Evolutionary conservation across 2,113 vertebrate species (phyloP), one percentile per base, ranked within the genome.

Genomic region (Aegithalos caudatus): DNA sequence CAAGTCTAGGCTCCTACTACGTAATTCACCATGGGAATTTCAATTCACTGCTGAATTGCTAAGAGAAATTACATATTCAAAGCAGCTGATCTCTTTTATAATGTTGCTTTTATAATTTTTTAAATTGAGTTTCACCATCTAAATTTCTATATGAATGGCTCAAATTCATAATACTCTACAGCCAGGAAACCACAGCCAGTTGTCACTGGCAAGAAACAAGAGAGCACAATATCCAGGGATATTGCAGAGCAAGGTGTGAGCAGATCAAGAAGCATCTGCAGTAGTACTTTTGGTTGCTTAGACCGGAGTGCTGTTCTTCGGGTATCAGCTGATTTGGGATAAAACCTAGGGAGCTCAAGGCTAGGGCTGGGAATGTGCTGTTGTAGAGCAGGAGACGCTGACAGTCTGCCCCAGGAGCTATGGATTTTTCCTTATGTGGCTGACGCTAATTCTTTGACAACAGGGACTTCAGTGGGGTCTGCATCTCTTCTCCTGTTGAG

Each of bases 51-150:
- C 85, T 94, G 69, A 82, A 61, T 72, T 87, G 53, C 23, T 72
- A 24, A 24, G 45, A 51, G 12, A 89, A 89, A 51, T 84, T 74
- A 72, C 14, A 16, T 64, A 58, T 73, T 88, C 54, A 76, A 42
- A 48, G 20, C 48, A 91, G 22, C 65, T 64, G 57, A 94, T 87
- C 20, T 61, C 56, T 87, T 94, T 81, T 84, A n/a, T 48, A 27
- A 33, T 37, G 22, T 35, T 89, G 29, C 25, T 60, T 81, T 81
- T 77, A 57, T n/a, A 23, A 23, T 35, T 60, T 74, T 89, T 70
- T 38, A 69, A 69, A 87, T 86, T 61, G 53, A 89, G 47, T 74
- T 77, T 28, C 25, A 44, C 20, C 23, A 19, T 73, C 40, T 82
- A 19, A 42, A 50, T 85, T 82, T 80, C 50, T 80, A 0, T 62